Evolutionary conservation across 1,140 invertebrate genomes (phyloP).

Genomic region (Magallana gigas): DNA sequence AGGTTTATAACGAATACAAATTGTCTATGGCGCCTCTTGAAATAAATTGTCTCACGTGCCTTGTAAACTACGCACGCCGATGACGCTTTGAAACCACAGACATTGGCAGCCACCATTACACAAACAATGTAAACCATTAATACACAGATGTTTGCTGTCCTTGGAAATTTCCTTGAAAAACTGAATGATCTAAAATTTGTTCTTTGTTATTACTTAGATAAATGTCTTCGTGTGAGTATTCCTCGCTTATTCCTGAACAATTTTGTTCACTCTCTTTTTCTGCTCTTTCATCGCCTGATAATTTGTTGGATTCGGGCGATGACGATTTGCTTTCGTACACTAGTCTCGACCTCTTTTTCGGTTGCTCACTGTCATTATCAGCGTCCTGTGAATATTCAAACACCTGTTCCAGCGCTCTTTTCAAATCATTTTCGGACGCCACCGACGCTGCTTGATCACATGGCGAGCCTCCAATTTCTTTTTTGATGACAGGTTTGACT

Average conservation of each 20-base stretch:
- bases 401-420: conserved; percentile 19
- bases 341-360: background rate
- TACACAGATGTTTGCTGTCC: conserved; percentile 3
- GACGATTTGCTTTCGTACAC: background rate
- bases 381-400: conserved; percentile 1
- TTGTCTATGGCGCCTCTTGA: too few species aligned
- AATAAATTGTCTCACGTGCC: too few species aligned
- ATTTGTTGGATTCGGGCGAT: background rate
- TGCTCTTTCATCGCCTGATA: background rate
- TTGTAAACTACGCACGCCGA: too few species aligned
- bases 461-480: background rate
- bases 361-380: conserved; percentile 4
- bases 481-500: background rate
- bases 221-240: background rate
- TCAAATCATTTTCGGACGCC: background rate
- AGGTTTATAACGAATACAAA: too few species aligned
- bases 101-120: too few species aligned
- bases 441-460: background rate
- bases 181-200: background rate
- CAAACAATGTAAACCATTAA: background rate
- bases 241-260: background rate
- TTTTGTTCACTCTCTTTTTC: background rate
- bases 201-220: conserved; percentile 7
- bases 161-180: background rate
- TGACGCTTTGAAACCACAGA: too few species aligned